Base-by-base conservation (phyloP, 2,113 vertebrate genomes). In the Atractosteus spatula region DNA sequence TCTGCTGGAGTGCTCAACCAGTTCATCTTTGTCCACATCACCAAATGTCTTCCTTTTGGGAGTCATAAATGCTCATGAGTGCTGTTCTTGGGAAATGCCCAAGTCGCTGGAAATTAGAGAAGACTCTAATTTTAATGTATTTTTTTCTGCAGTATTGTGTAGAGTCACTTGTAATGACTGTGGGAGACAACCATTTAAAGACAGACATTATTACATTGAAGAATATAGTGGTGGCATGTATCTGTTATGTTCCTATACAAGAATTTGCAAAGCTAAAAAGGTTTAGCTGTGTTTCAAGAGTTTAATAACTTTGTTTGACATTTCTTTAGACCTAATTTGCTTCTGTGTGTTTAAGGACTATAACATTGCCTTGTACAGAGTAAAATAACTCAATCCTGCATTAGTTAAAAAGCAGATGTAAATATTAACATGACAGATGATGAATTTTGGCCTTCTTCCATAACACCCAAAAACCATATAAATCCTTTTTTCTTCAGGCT, bases 391-490 rank as follows among this genome's bases (percentile, higher is more conserved):
- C 67, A 79, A 51, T 66, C 75, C 5, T 51, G 59, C 67, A 41
- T 7, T 4, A 16, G 68, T 84, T 77, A 72, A 71, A 74, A 74
- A 70, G 59, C 69, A 72, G 67, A 72, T 55, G 8, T 42, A 51
- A 64, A 76, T 63, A 71, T 78, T 73, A 70, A 73, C 57, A 76
- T 66, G 74, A 73, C 73, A 74, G 70, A 82, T 76, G 63, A 74
- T 66, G 76, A 65, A 69, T 59, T 29, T 68, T 81, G 80, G 82
- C 79, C 8, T 16, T 42, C 16, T 5, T 72, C 77, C 80, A 80
- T 67, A n/a, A 63, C 51, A 51, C 47, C 47, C 47, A 51, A 10
- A 10, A 51, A 51, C 47, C 47, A 51, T 51, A 51, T 51, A 1
- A 51, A 51, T 51, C 47, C 47, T 51, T 5, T 10, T 51, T 51